phyloP scores from a whole-genome alignment of 2,888 invertebrate species.

The Microctonus hyperodae region DNA sequence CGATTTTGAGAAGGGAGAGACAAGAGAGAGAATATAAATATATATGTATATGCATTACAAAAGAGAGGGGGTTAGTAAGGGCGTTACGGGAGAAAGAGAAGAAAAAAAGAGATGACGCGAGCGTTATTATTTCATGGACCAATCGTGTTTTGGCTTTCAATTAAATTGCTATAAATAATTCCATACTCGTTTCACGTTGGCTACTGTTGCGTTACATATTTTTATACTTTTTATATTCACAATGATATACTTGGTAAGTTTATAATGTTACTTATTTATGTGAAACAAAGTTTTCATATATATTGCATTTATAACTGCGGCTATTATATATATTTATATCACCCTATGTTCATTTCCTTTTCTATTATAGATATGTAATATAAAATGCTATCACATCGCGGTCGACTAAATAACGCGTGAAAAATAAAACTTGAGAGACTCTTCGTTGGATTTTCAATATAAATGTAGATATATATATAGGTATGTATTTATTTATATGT shows the following conservation, averaged over 20 bases:
- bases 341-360: conserved; percentile 16
- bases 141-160: conserved; percentile 2
- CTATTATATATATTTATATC: conserved; percentile 23
- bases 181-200: neutral
- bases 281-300: conserved; percentile 12
- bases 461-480: too few species aligned
- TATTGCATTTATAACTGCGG: conserved; percentile 2
- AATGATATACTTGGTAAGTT: neutral
- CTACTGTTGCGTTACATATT: conserved; percentile 6
- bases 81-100: neutral
- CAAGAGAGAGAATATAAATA: neutral
- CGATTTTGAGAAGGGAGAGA: conserved; percentile 8
- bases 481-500: too few species aligned
- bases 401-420: conserved; percentile 32
- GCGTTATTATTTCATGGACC: conserved; percentile 22
- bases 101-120: conserved; percentile 22
- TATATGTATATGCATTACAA: conserved; percentile 1
- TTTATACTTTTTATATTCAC: neutral
- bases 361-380: conserved; percentile 6
- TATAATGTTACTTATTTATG: neutral
- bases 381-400: neutral
- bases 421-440: conserved; percentile 25
- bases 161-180: conserved; percentile 2
- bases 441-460: conserved; percentile 6
- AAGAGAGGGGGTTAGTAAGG: neutral